phyloP scores from a whole-genome alignment of 1,140 invertebrate genomes.

The Pentalonia nigronervosa region DNA sequence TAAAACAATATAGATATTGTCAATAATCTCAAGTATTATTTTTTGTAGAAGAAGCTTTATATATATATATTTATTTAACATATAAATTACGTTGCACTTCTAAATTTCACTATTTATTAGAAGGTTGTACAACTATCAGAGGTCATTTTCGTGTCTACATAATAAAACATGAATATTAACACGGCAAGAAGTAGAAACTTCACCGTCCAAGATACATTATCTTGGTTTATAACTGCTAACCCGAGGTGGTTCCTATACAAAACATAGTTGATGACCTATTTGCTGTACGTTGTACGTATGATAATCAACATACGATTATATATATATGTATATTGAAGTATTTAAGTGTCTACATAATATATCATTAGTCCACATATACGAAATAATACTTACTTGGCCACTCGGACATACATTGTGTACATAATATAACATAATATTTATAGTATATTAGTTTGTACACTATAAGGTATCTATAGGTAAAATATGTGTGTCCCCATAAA shows the following conservation, averaged over 20 bases:
- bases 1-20: background rate
- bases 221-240: background rate
- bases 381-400: background rate
- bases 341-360: background rate
- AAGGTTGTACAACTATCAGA: slow-evolving; percentile 24
- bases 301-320: background rate
- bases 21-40: background rate
- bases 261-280: slow-evolving; percentile 12
- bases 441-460: too few relatives aligned
- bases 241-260: background rate
- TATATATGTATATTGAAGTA: background rate
- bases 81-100: background rate
- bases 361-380: background rate
- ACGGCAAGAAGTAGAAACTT: slow-evolving; percentile 12
- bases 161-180: slow-evolving; percentile 10
- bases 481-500: background rate
- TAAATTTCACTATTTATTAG: slow-evolving; percentile 45
- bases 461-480: background rate
- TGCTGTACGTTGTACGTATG: background rate
- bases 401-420: background rate
- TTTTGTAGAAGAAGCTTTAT: background rate
- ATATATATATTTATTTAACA: background rate
- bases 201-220: background rate
- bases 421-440: background rate
- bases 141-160: slow-evolving; percentile 46